Conservation (phyloP, 1,140 invertebrate genomes). For the Laupala kohalensis region DNA sequence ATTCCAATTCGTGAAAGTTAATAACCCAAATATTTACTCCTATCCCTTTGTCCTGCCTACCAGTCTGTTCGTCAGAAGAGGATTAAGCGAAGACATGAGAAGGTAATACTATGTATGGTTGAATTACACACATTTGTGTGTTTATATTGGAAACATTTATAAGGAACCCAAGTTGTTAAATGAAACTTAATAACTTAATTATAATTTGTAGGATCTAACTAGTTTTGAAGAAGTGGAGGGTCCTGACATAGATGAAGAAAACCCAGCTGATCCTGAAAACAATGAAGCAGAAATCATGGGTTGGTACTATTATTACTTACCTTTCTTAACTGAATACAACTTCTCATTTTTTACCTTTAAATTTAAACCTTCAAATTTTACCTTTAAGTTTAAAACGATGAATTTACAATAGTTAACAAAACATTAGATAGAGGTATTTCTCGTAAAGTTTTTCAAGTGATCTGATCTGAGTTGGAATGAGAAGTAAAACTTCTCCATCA, state of each 20-base stretch:
- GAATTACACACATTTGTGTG: neutral
- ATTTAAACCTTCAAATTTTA: too few species aligned
- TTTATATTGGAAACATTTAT: neutral
- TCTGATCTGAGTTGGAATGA: too few species aligned
- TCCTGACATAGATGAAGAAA: constrained; percentile 27
- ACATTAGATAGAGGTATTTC: too few species aligned
- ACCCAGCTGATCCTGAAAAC: constrained; percentile 33
- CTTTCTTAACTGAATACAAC: too few species aligned
- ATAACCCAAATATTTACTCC: neutral
- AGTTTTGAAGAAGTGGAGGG: constrained; percentile 28
- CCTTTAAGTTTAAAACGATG: too few species aligned
- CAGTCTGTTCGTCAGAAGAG: neutral
- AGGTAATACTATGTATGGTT: neutral
- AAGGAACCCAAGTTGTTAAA: neutral
- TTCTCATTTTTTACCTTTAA: too few species aligned
- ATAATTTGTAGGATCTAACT: constrained; percentile 27
- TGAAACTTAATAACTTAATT: neutral
- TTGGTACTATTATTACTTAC: constrained; percentile 14
- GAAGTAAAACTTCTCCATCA: too few species aligned
- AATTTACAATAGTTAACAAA: too few species aligned
- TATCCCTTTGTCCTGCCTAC: neutral
- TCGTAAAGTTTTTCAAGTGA: too few species aligned
- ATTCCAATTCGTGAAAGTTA: too few species aligned
- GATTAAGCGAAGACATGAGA: neutral
- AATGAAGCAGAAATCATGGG: constrained; percentile 51